A percentile compares a stretch with the other conserved stretches of the same genome.
Evolutionary conservation across 2,797 vertebrate species (phyloP).

Genomic region (Cirrhinus mrigala): DNA sequence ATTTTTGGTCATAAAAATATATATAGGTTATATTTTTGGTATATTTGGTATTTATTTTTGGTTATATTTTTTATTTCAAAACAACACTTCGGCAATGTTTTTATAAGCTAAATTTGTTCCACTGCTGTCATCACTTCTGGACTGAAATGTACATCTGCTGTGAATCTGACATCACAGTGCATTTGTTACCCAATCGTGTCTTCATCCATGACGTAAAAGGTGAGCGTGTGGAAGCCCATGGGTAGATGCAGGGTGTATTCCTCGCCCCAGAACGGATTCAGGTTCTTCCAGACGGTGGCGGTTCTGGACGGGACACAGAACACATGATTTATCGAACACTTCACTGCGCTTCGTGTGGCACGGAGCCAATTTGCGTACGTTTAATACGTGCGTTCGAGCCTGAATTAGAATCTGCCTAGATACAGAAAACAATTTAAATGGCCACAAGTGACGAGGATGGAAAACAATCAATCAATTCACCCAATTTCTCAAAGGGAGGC

Average conservation of each 20-base stretch:
- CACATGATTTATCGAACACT: background rate
- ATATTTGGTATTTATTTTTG: no score
- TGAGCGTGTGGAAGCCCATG: constrained; percentile 84
- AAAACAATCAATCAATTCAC: constrained; percentile 55
- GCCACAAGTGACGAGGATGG: constrained; percentile 34
- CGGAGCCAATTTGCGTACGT: background rate
- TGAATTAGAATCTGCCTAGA: constrained; percentile 32
- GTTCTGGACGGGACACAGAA: constrained; percentile 76
- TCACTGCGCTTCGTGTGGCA: background rate
- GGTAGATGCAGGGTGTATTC: constrained; percentile 90
- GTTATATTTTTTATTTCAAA: no score
- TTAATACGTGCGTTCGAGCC: background rate
- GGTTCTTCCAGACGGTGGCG: constrained; percentile 89
- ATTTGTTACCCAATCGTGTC: constrained; percentile 86
- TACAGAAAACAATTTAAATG: constrained; percentile 39
- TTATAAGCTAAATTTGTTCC: background rate
- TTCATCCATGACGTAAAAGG: constrained; percentile 91
- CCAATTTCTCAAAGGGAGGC: constrained; percentile 49
- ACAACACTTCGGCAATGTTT: background rate
- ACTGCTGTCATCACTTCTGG: background rate
- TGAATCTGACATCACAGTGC: background rate
- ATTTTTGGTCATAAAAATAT: no score
- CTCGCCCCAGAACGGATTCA: constrained; percentile 93
- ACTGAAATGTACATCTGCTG: no score
- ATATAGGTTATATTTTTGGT: no score